Conservation (phyloP, 2,113 vertebrate genomes). For the Alces alces region DNA sequence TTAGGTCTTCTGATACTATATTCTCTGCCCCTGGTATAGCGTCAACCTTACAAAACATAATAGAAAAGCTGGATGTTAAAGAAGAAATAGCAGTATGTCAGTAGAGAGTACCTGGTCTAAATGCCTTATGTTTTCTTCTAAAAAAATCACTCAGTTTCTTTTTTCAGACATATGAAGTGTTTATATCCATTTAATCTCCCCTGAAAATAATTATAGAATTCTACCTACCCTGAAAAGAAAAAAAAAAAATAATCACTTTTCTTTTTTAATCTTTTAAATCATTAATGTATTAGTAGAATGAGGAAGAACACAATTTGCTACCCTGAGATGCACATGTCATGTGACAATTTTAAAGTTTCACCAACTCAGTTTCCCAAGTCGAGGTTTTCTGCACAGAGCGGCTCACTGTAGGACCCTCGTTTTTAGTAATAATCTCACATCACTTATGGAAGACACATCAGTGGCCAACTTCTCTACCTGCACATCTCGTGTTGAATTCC, state of each 20-base stretch:
- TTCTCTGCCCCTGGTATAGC: not conserved
- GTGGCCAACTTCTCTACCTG: slow-evolving; percentile 26
- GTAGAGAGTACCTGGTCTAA: not conserved
- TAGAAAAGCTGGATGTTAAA: not conserved
- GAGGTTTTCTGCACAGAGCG: not conserved
- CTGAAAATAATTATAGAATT: not conserved
- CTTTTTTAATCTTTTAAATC: not conserved
- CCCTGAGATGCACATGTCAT: not conserved
- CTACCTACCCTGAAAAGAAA: not conserved
- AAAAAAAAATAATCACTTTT: not conserved
- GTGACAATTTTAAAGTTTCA: not conserved
- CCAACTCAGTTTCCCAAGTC: not conserved
- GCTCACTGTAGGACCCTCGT: not conserved
- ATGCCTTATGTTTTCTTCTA: not conserved
- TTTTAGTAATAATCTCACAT: slow-evolving; percentile 51
- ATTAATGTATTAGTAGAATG: not conserved
- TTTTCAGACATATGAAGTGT: not conserved
- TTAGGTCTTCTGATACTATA: not conserved
- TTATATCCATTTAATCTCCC: not conserved
- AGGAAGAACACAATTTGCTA: not conserved
- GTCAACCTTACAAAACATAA: not conserved
- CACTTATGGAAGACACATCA: slow-evolving; percentile 44
- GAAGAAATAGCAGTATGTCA: not conserved
- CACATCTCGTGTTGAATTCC: slow-evolving; percentile 53
- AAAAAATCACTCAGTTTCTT: not conserved